Percentiles rank a stretch among this genome's conserved stretches.
phyloP scores from a whole-genome alignment of 2,888 invertebrate genomes.

The Sylvicola cinctus region DNA sequence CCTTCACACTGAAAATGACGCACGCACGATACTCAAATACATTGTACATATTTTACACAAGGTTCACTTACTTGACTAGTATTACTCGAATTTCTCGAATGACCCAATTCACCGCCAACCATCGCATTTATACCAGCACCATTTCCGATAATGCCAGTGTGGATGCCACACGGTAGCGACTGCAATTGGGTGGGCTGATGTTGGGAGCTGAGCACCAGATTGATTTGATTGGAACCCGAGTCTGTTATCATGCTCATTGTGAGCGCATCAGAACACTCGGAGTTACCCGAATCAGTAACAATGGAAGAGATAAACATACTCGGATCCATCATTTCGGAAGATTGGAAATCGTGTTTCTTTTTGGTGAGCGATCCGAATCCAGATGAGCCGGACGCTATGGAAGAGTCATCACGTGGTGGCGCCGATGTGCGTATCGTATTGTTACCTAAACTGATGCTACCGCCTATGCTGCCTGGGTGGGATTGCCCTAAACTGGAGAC shows the following conservation, averaged over 20 bases:
- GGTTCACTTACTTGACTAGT: slow-evolving; percentile 48
- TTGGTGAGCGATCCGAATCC: slow-evolving; percentile 74
- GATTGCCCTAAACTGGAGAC: slow-evolving; percentile 7
- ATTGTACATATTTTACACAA: neutral
- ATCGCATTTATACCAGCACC: slow-evolving; percentile 11
- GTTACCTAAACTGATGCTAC: neutral
- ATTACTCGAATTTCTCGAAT: slow-evolving; percentile 58
- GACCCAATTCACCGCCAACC: slow-evolving; percentile 26
- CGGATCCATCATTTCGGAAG: slow-evolving; percentile 11
- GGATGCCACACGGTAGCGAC: too few species aligned
- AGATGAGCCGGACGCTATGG: slow-evolving; percentile 54
- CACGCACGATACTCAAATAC: too few species aligned
- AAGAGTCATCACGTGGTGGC: slow-evolving; percentile 35
- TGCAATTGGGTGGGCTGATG: neutral
- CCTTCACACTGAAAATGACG: too few species aligned
- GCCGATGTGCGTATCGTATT: slow-evolving; percentile 22
- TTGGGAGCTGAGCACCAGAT: neutral
- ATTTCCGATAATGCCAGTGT: slow-evolving; percentile 7
- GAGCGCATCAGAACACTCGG: slow-evolving; percentile 22
- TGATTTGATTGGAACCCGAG: slow-evolving; percentile 9
- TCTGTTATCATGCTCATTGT: slow-evolving; percentile 5
- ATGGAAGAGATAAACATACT: slow-evolving; percentile 18
- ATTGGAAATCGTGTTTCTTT: slow-evolving; percentile 23
- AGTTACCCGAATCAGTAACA: slow-evolving; percentile 24
- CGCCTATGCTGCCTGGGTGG: neutral